phyloP scores from a whole-genome alignment of 2,888 invertebrate species.

The Bellardia pandia region DNA sequence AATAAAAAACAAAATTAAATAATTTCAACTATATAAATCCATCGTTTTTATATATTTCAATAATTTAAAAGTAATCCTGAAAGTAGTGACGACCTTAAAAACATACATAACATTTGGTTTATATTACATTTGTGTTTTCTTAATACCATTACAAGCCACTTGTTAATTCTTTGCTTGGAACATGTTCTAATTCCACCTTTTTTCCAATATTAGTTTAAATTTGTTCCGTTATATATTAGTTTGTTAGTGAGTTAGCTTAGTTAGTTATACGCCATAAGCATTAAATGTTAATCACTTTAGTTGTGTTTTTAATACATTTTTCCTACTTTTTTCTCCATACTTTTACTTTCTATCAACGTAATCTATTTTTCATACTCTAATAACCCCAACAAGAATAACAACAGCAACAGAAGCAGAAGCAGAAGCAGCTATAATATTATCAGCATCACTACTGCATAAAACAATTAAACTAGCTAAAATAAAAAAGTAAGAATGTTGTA shows the following conservation, averaged over 20 bases:
- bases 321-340: slow-evolving; percentile 12
- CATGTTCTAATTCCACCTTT: not conserved
- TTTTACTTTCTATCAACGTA: slow-evolving; percentile 65
- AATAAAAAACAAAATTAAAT: too few species aligned
- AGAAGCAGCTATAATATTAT: slow-evolving; percentile 15
- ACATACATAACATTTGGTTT: not conserved
- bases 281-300: slow-evolving; percentile 69
- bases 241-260: slow-evolving; percentile 2
- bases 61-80: not conserved
- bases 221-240: slow-evolving; percentile 10
- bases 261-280: slow-evolving; percentile 31
- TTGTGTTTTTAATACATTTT: slow-evolving; percentile 54
- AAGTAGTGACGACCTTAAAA: not conserved
- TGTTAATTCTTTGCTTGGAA: not conserved
- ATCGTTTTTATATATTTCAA: too few species aligned
- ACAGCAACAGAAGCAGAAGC: not conserved
- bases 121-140: not conserved
- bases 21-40: too few species aligned
- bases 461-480: slow-evolving; percentile 61
- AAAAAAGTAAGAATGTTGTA: not conserved
- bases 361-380: slow-evolving; percentile 72
- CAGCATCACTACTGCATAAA: slow-evolving; percentile 26
- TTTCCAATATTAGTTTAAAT: slow-evolving; percentile 21
- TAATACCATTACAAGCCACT: not conserved
- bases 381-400: slow-evolving; percentile 58